Base-by-base conservation (phyloP, 2,797 vertebrate species). In the Peromyscus melanophrys region DNA sequence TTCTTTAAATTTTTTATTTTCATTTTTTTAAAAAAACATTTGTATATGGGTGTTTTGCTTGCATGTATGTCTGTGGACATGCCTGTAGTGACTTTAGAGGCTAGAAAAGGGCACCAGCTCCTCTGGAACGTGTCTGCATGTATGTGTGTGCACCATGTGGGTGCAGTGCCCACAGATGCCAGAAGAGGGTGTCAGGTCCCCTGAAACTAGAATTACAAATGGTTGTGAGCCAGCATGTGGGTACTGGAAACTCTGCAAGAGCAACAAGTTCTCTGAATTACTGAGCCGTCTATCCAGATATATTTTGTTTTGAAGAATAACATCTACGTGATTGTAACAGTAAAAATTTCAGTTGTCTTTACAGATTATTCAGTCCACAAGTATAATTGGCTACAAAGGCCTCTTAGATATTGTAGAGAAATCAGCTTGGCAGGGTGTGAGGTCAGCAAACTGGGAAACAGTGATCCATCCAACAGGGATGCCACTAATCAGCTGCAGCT, bases 241-340 rank as follows among this genome's bases (percentile, higher is more conserved):
- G 63, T 49, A 4, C 43, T n/a, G 31, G 83, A 27, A 52, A 49
- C 31, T 67, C 46, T 52, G 63, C 19, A 16, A 85, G 63, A 85
- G 43, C 61, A 67, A 25, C 83, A 52, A 67, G 31, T 69, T 31
- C 13, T 52, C 83, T 69, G n/a, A n/a, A 85, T 69, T 49, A 49
- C 83, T 69, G 63, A 67, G 21, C 57, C 43, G n/a, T n/a, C 11
- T 52, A 21, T 67, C 63, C 4, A 25, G 12, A 46, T 12, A 1
- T 65, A 61, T 57, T 90, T 83, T 84, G 43, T 80, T 93, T 95
- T 31, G 10, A 57, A 87, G 16, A 43, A 85, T 75, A 63, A n/a
- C 43, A 40, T 75, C 49, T 12, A 2, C 37, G 29, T 31, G 31
- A 89, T 78, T 46, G 25, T 43, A 69, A 67, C 55, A 94, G 34